These are phyloP conservation scores for Anneissia japonica DNA, from an alignment of 35 echinoderm and acorn worm species.

Conservation along the genomic window DNA sequence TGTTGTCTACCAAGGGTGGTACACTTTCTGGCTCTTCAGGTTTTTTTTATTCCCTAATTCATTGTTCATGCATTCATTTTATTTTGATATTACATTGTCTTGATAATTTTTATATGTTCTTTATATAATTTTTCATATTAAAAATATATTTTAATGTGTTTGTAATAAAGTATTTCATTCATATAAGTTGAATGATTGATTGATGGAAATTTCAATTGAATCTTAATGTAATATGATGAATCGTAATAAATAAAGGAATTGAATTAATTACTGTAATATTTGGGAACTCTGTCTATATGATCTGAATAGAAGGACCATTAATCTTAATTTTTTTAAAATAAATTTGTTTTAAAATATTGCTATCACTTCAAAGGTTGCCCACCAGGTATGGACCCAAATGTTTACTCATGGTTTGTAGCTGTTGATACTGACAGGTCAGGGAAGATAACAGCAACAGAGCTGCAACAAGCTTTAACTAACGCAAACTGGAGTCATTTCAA, in stretches of 20 bases:
- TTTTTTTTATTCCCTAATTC: too few species aligned
- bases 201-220: not conserved
- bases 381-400: conserved; percentile 61
- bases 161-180: too few species aligned
- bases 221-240: not conserved
- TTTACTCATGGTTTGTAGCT: conserved; percentile 78
- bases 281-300: too few species aligned
- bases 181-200: not conserved
- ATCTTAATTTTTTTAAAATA: not conserved
- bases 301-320: not conserved
- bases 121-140: too few species aligned
- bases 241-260: not conserved
- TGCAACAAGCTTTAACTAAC: conserved; percentile 85
- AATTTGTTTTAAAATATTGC: not conserved
- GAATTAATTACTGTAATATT: not conserved
- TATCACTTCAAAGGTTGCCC: conserved; percentile 43
- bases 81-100: too few species aligned
- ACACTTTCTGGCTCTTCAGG: too few species aligned
- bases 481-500: conserved; percentile 88
- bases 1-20: too few species aligned
- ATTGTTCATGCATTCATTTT: too few species aligned
- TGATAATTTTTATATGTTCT: too few species aligned
- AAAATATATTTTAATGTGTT: too few species aligned
- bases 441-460: conserved; percentile 53
- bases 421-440: conserved; percentile 88